Evolutionary conservation across 2,113 vertebrate species (phyloP).

Genomic region (Daphoenositta chrysoptera): DNA sequence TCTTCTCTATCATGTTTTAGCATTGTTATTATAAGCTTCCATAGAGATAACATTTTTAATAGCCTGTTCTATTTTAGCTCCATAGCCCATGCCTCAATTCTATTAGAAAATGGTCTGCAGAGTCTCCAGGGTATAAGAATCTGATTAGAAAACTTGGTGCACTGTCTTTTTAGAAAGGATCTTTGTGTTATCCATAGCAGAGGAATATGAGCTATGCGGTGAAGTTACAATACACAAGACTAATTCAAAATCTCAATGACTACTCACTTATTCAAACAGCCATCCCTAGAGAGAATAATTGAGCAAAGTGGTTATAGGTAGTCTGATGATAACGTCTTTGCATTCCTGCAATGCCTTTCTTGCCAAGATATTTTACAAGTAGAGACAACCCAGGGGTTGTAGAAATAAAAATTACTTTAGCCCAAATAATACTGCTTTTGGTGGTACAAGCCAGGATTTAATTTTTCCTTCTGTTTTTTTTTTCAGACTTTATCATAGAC

Average conservation of each 20-base stretch:
- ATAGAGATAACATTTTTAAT: slow-evolving; percentile 1
- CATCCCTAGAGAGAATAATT: not conserved
- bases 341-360: not conserved
- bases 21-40: not conserved
- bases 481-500: not conserved
- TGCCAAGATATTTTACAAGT: not conserved
- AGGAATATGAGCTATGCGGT: not conserved
- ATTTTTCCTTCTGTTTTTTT: not conserved
- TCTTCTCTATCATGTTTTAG: not conserved
- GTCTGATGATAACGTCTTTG: not conserved
- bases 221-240: not conserved
- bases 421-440: not conserved
- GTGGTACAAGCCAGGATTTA: not conserved
- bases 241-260: slow-evolving; percentile 11
- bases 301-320: not conserved
- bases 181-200: not conserved
- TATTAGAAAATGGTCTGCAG: slow-evolving; percentile 14
- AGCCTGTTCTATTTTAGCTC: slow-evolving; percentile 13
- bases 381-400: not conserved
- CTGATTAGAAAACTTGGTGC: slow-evolving; percentile 26
- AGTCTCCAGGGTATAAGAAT: slow-evolving; percentile 20
- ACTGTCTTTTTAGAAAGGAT: not conserved
- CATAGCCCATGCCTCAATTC: not conserved
- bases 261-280: not conserved
- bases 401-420: not conserved